Evolutionary conservation across 2,888 invertebrate genomes (phyloP).

Genomic region (Stegophylla sp.): DNA sequence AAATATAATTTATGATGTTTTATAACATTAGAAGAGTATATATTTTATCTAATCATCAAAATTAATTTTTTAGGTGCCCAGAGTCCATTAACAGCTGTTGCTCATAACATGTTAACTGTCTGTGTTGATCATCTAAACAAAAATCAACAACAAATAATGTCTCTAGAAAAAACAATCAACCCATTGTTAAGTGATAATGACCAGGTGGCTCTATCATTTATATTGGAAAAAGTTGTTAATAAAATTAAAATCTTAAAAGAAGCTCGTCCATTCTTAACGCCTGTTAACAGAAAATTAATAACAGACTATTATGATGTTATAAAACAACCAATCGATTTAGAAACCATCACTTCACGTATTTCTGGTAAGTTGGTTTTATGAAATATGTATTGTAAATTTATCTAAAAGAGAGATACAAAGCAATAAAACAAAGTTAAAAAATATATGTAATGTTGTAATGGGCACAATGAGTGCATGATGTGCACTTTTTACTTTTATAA

Average conservation of each 20-base stretch:
- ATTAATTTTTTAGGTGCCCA: conserved; percentile 71
- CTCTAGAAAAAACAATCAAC: conserved; percentile 97
- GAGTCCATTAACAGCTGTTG: conserved; percentile 83
- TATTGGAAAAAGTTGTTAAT: conserved; percentile 86
- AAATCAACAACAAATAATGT: conserved; percentile 93
- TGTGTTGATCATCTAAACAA: conserved; percentile 88
- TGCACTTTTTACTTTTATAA: too few species aligned
- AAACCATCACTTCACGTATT: conserved; percentile 86
- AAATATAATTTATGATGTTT: too few species aligned
- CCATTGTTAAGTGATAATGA: conserved; percentile 96
- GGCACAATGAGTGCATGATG: too few species aligned
- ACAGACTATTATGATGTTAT: conserved; percentile 94
- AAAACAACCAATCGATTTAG: conserved; percentile 93
- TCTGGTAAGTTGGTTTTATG: conserved; percentile 68
- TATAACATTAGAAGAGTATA: too few species aligned
- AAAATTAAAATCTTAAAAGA: conserved; percentile 87
- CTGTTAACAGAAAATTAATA: conserved; percentile 94
- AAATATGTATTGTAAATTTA: neutral
- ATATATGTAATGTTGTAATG: too few species aligned
- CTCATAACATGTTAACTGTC: conserved; percentile 85
- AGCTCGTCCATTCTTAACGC: conserved; percentile 95
- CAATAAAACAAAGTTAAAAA: too few species aligned
- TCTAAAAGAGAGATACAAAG: too few species aligned
- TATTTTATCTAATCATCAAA: neutral
- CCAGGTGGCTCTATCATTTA: conserved; percentile 91